Evolutionary conservation across 2,888 invertebrate genomes (phyloP), one percentile per base, ranked within the genome.

Genomic region (Anthophora plumipes): DNA sequence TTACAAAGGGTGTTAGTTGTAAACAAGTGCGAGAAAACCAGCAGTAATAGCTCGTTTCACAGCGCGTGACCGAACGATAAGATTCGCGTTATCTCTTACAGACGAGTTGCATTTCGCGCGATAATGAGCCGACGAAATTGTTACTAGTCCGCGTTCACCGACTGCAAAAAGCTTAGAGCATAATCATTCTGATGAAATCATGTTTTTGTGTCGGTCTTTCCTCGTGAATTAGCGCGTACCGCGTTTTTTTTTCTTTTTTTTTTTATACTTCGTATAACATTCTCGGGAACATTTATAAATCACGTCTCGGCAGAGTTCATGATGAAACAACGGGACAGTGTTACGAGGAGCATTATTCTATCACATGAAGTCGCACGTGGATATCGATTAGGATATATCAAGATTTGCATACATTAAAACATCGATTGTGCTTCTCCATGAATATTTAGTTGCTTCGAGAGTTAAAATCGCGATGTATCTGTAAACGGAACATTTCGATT

Each of bases 31-130:
- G 7, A 37, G 50, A 25, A 63, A 60, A 67, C 31, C 43, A 73
- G 14, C 25, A n/a, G n/a, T n/a, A n/a, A n/a, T n/a, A n/a, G n/a
- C 41, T 52, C 39, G n/a, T 55, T n/a, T 22, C 31, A 11, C 25
- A 54, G n/a, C 37, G 70, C 60, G 76, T 72, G 66, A 63, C 46
- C 55, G n/a, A 57, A 74, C 52, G 74, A 81, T 54, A 66, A 77
- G 4, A 70, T 73, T 17, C 5, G 66, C 55, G 61, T 84, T 70
- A 79, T 84, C 48, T 48, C 52, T 11, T 7, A 20, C 22, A 8
- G 25, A 3, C 22, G 37, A 57, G 31, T 46, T 61, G 20, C 43
- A 39, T 8, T 4, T 31, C 25, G n/a, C 17, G 37, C 37, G 55
- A 72, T 66, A 20, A 54, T 52, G 31, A 63, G 17, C 37, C 25